A percentile compares a stretch with the other conserved stretches of the same genome.
phyloP scores from a whole-genome alignment of 2,113 vertebrate species.

The Daubentonia madagascariensis region DNA sequence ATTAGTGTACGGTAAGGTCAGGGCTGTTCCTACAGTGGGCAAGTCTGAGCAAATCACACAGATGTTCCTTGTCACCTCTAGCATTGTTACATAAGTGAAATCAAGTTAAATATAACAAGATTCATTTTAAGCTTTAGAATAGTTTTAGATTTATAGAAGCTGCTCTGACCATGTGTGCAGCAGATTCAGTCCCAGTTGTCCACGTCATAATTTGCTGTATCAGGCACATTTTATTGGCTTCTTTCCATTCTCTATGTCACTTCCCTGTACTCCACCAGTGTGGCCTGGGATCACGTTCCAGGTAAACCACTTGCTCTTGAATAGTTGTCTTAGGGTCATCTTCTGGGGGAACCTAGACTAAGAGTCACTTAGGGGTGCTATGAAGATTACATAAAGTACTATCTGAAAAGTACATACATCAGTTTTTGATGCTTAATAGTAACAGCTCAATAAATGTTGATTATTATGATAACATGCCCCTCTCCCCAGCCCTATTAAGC shows the following conservation, averaged over 20 bases:
- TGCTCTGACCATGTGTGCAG: background rate
- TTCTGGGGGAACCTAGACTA: background rate
- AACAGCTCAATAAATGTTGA: background rate
- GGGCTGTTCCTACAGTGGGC: background rate
- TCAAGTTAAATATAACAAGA: background rate
- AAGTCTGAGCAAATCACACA: background rate
- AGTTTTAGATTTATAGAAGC: background rate
- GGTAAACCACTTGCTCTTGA: background rate
- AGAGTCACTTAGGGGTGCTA: background rate
- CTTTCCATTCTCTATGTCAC: background rate
- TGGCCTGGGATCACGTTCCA: background rate
- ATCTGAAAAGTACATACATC: background rate
- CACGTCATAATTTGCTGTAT: background rate
- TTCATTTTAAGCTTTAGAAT: background rate
- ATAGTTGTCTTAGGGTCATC: background rate
- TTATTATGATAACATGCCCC: background rate
- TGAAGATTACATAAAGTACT: background rate
- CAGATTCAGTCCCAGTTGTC: background rate
- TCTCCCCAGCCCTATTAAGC: background rate
- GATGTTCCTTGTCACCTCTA: background rate
- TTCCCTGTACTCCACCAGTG: accelerated
- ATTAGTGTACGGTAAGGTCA: background rate
- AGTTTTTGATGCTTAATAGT: background rate
- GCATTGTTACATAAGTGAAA: background rate
- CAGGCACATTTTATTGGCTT: background rate